Percentiles rank a stretch among this genome's conserved stretches.
phyloP scores from a whole-genome alignment of 1,140 invertebrate genomes.

The Drusus annulatus region DNA sequence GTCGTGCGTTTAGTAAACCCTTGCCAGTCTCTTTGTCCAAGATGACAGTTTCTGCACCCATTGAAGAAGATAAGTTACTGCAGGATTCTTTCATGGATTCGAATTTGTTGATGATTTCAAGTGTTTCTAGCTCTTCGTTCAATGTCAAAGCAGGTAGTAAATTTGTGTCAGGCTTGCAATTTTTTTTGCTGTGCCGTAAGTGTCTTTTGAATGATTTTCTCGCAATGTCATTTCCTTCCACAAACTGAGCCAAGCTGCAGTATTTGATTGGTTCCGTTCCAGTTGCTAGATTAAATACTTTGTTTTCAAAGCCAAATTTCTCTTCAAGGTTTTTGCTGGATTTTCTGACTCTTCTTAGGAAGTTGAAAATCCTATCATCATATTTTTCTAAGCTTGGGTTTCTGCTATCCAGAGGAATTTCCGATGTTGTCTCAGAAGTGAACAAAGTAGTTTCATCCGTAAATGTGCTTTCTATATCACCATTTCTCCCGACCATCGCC shows the following conservation, averaged over 20 bases:
- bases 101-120: conserved; percentile 36
- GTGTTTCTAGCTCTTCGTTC: conserved; percentile 51
- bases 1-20: conserved; percentile 19
- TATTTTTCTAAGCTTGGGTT: conserved; percentile 69
- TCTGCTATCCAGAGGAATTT: conserved; percentile 68
- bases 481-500: conserved; percentile 76
- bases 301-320: conserved; percentile 79
- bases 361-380: conserved; percentile 68
- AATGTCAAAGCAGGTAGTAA: conserved; percentile 27
- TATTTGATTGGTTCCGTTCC: conserved; percentile 76
- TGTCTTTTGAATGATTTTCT: conserved; percentile 80
- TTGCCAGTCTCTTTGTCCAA: conserved; percentile 35
- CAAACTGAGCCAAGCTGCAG: conserved; percentile 83
- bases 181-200: conserved; percentile 66
- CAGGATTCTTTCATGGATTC: conserved; percentile 53
- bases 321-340: conserved; percentile 70
- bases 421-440: conserved; percentile 73
- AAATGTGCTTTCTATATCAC: conserved; percentile 77
- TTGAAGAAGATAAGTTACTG: conserved; percentile 51
- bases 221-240: conserved; percentile 85
- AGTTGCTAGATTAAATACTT: conserved; percentile 75
- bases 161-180: conserved; percentile 45
- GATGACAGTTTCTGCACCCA: conserved; percentile 52
- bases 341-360: conserved; percentile 67
- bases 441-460: conserved; percentile 76